These are phyloP conservation scores for Pheucticus melanocephalus DNA, from an alignment of 2,113 vertebrate species.

Conservation along the genomic window DNA sequence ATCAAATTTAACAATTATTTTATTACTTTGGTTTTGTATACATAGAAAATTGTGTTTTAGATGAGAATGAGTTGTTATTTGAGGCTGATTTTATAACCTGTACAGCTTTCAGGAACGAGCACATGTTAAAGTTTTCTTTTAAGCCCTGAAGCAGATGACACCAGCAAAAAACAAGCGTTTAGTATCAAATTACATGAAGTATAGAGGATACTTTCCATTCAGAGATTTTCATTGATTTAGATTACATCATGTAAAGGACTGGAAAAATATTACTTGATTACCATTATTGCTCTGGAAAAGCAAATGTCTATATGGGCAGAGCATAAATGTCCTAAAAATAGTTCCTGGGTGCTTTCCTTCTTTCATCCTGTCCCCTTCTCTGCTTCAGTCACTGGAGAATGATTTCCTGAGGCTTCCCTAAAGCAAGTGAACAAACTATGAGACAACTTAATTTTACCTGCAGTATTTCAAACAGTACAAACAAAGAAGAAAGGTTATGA, in stretches of 20 bases:
- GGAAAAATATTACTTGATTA: not conserved
- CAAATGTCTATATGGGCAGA: not conserved
- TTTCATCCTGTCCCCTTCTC: not conserved
- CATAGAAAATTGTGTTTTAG: not conserved
- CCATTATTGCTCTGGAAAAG: not conserved
- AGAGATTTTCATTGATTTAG: not conserved
- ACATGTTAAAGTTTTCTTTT: not conserved
- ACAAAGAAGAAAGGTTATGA: not conserved
- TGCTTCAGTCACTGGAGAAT: not conserved
- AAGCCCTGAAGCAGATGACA: not conserved
- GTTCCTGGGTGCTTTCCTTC: not conserved
- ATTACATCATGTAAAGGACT: not conserved
- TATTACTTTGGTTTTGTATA: not conserved
- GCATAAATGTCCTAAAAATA: not conserved
- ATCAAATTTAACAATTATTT: not conserved
- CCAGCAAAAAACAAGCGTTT: not conserved
- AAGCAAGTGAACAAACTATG: not conserved
- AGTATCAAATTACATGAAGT: not conserved
- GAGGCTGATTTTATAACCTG: not conserved
- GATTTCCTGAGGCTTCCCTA: not conserved
- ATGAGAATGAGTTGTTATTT: not conserved
- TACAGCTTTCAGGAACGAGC: not conserved
- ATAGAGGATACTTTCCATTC: not conserved
- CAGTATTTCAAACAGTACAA: not conserved
- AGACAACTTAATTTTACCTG: not conserved